A percentile compares a stretch with the other conserved stretches of the same genome.
Conservation (phyloP, 2,888 invertebrate genomes). For the Parnassius orleans region DNA sequence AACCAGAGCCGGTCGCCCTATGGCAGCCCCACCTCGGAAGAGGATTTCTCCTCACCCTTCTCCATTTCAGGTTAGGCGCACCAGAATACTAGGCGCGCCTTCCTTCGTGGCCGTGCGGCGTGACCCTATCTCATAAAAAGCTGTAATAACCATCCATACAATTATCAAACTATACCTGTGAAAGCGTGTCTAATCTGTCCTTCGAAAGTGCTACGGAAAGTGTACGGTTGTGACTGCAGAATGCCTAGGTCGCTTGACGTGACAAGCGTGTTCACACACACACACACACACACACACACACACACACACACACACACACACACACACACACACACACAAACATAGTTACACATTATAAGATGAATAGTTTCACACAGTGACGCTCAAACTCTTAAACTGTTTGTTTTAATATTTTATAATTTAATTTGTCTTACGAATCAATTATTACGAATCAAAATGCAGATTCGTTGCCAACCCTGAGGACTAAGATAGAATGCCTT, state of each 20-base stretch:
- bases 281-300: neutral
- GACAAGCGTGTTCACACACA: neutral
- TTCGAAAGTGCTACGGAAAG: slow-evolving; percentile 11
- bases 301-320: neutral
- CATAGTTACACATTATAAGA: neutral
- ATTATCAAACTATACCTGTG: neutral
- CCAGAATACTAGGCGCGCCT: too few species aligned
- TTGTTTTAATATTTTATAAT: too few species aligned
- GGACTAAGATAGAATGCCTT: too few species aligned
- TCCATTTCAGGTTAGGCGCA: too few species aligned
- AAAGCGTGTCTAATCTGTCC: slow-evolving; percentile 18
- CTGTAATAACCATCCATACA: neutral
- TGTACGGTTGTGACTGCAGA: neutral
- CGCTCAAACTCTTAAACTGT: slow-evolving; percentile 2
- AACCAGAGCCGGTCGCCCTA: too few species aligned
- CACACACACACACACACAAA: neutral
- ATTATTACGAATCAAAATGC: too few species aligned
- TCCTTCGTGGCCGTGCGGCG: too few species aligned
- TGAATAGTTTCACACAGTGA: neutral
- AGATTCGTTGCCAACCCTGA: too few species aligned
- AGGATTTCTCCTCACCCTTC: too few species aligned
- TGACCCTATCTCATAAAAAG: too few species aligned
- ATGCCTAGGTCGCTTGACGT: neutral
- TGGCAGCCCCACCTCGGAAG: too few species aligned
- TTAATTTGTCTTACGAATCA: too few species aligned